phyloP scores from a whole-genome alignment of 2,888 invertebrate genomes.

The Stegana nigrithorax region DNA sequence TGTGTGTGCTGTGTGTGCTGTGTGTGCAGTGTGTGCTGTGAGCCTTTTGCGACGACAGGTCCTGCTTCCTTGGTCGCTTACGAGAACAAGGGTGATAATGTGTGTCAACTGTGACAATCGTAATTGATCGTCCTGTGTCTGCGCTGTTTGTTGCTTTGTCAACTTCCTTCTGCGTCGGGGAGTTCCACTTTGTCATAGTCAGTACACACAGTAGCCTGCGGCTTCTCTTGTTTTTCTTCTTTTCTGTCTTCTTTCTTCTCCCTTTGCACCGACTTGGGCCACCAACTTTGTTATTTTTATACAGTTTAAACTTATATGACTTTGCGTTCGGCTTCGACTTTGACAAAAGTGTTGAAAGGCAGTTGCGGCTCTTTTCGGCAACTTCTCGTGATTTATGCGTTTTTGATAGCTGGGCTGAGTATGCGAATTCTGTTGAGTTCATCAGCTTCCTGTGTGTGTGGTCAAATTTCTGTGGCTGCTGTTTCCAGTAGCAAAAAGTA shows the following conservation, averaged over 20 bases:
- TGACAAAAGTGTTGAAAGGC: constrained; percentile 55
- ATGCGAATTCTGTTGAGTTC: constrained; percentile 34
- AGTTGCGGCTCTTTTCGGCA: constrained; percentile 22
- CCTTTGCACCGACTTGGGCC: constrained; percentile 36
- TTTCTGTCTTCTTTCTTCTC: too few relatives aligned
- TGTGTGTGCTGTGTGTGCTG: neutral
- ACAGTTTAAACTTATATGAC: constrained; percentile 57
- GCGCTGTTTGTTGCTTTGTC: constrained; percentile 23
- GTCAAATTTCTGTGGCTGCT: constrained; percentile 13
- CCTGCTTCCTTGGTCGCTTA: constrained; percentile 26
- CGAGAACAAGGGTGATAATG: constrained; percentile 51
- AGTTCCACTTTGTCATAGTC: constrained; percentile 39
- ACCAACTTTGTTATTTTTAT: constrained; percentile 61
- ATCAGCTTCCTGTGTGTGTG: constrained; percentile 49
- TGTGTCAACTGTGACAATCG: constrained; percentile 60
- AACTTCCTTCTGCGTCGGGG: constrained; percentile 21
- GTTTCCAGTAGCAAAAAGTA: constrained; percentile 44
- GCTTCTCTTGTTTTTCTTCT: constrained; percentile 39
- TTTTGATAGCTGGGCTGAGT: constrained; percentile 48
- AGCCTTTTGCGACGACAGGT: constrained; percentile 44
- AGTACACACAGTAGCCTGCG: constrained; percentile 52
- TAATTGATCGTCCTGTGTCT: constrained; percentile 51
- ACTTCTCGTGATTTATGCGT: constrained; percentile 53
- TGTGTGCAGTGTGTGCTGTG: neutral
- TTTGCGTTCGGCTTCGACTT: constrained; percentile 33